Conservation (phyloP, 2,797 vertebrate genomes). For the Trachops cirrhosus region DNA sequence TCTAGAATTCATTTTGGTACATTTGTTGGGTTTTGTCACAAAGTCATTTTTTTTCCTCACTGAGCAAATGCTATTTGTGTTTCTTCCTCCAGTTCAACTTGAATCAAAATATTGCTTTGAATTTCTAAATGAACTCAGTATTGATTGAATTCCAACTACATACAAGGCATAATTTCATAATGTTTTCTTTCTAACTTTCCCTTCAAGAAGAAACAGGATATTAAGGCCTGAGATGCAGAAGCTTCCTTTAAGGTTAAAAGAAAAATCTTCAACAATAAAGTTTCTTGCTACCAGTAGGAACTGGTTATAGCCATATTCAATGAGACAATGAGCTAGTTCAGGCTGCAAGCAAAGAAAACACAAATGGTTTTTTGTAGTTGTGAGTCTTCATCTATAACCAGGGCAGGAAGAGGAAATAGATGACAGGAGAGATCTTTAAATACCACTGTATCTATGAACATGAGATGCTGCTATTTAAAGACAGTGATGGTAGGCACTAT, state of each 20-base stretch:
- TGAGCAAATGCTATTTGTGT: constrained; percentile 16
- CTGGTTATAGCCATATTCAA: background rate
- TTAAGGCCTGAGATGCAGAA: background rate
- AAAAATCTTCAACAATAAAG: background rate
- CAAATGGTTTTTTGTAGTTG: background rate
- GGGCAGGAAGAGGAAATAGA: constrained; percentile 2
- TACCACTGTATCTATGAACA: background rate
- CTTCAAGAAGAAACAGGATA: constrained; percentile 21
- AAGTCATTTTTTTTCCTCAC: background rate
- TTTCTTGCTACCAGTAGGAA: background rate
- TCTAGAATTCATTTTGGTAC: constrained; percentile 31
- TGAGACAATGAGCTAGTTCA: background rate
- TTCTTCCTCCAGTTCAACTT: constrained; percentile 28
- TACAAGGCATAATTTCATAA: background rate
- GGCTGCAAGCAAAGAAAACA: background rate
- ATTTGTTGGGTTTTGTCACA: background rate
- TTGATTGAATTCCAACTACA: background rate
- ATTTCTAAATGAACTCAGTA: constrained; percentile 32
- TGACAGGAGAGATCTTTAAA: constrained; percentile 11
- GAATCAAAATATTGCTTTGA: constrained; percentile 45
- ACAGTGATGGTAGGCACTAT: background rate
- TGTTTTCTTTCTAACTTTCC: constrained; percentile 32
- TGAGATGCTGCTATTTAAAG: background rate
- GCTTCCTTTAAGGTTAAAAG: background rate
- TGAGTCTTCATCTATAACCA: background rate